Percentiles rank a stretch among this genome's conserved stretches.
Evolutionary conservation across 2,888 invertebrate genomes (phyloP).

Genomic region (Epinotia bilunana): DNA sequence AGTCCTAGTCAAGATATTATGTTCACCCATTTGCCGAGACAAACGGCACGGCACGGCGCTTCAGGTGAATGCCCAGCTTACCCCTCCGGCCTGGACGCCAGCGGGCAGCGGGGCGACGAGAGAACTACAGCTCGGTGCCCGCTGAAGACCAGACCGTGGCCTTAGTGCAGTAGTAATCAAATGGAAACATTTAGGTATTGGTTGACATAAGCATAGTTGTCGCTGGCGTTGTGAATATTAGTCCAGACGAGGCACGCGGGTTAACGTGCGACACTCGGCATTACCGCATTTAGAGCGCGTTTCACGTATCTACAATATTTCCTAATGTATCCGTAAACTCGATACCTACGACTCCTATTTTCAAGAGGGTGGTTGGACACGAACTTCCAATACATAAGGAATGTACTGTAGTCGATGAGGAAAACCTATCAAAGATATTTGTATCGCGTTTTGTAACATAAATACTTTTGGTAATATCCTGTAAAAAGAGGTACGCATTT

Average conservation of each 20-base stretch:
- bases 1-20: no score
- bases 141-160: no score
- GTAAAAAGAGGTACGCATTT: no score
- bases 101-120: no score
- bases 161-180: not conserved
- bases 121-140: no score
- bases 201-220: not conserved
- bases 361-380: not conserved
- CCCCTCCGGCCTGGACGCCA: no score
- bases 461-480: not conserved
- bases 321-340: slow-evolving; percentile 6
- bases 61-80: no score
- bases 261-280: slow-evolving; percentile 20
- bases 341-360: not conserved
- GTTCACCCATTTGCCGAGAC: no score
- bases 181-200: not conserved
- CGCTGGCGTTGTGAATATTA: not conserved
- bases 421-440: not conserved
- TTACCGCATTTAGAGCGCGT: slow-evolving; percentile 8
- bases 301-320: slow-evolving; percentile 17
- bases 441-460: not conserved
- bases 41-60: no score
- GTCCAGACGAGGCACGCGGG: not conserved
- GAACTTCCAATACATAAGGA: slow-evolving; percentile 1
- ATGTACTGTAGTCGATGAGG: not conserved